Evolutionary conservation across 2,113 vertebrate genomes (phyloP).

Genomic region (Chaetura pelagica): DNA sequence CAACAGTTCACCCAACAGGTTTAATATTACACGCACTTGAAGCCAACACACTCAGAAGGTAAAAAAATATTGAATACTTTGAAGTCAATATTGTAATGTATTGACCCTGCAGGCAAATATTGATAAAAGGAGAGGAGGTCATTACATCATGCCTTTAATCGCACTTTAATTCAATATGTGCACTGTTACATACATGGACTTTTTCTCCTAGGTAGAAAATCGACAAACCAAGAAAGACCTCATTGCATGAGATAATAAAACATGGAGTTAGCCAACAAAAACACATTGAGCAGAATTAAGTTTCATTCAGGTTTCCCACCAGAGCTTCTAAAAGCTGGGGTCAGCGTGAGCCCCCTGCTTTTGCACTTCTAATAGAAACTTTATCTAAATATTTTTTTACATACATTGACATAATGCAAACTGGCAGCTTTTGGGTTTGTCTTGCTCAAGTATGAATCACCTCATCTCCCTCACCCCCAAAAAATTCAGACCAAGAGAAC

Average conservation of each 20-base stretch:
- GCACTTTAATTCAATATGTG: conserved; percentile 68
- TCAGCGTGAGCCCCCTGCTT: conserved; percentile 64
- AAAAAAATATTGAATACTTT: conserved; percentile 70
- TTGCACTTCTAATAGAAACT: conserved; percentile 74
- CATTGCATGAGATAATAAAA: conserved; percentile 81
- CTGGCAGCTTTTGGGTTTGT: conserved; percentile 69
- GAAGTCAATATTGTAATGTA: conserved; percentile 75
- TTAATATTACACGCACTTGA: conserved; percentile 55
- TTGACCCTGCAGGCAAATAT: conserved; percentile 74
- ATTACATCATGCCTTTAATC: conserved; percentile 74
- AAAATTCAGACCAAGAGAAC: conserved; percentile 12
- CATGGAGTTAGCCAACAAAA: conserved; percentile 75
- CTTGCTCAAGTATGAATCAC: conserved; percentile 56
- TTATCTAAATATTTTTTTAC: conserved; percentile 82
- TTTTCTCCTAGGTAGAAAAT: conserved; percentile 76
- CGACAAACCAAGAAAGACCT: conserved; percentile 81
- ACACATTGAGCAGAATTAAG: conserved; percentile 59
- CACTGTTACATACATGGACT: conserved; percentile 79
- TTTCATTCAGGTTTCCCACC: conserved; percentile 77
- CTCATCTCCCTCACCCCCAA: background rate
- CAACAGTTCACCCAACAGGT: conserved; percentile 57
- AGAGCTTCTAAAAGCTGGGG: conserved; percentile 67
- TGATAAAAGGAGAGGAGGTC: conserved; percentile 73
- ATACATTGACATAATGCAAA: conserved; percentile 82
- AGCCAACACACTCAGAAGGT: conserved; percentile 68